phyloP scores from a whole-genome alignment of 64 coral and sea anemone genomes.

The Porites australiensis region DNA sequence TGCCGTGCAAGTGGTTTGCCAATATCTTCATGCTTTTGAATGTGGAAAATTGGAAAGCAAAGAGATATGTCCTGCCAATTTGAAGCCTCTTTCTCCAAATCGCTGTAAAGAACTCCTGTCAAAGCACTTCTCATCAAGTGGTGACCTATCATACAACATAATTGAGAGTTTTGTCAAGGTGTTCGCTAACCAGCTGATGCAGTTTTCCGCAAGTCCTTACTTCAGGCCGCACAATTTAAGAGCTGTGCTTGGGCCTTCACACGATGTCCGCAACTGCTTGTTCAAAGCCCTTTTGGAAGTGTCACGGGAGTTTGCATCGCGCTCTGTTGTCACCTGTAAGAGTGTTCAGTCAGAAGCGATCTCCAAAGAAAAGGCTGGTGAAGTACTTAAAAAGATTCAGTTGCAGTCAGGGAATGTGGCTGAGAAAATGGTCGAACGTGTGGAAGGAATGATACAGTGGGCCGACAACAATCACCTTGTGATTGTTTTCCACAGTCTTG shows the following conservation, averaged over 20 bases:
- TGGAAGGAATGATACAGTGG: slow-evolving; percentile 85
- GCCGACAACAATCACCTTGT: slow-evolving; percentile 74
- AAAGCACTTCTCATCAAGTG: slow-evolving; percentile 57
- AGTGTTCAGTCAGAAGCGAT: slow-evolving; percentile 64
- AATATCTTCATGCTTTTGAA: slow-evolving; percentile 75
- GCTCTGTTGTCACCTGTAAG: slow-evolving; percentile 70
- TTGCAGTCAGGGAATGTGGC: neutral
- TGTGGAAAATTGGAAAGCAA: slow-evolving; percentile 57
- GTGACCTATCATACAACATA: slow-evolving; percentile 83
- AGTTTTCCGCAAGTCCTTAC: slow-evolving; percentile 81
- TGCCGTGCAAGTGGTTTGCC: slow-evolving; percentile 83
- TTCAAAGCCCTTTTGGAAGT: slow-evolving; percentile 86
- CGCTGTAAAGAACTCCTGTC: slow-evolving; percentile 54
- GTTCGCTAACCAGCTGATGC: slow-evolving; percentile 82
- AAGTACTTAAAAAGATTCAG: slow-evolving; percentile 30
- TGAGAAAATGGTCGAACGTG: slow-evolving; percentile 60
- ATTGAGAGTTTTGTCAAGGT: slow-evolving; percentile 83
- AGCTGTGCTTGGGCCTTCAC: slow-evolving; percentile 60
- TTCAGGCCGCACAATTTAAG: slow-evolving; percentile 69
- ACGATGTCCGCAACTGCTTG: slow-evolving; percentile 68
- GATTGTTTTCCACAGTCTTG: slow-evolving; percentile 71
- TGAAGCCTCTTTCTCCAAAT: slow-evolving; percentile 1
- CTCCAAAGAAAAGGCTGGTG: slow-evolving; percentile 1
- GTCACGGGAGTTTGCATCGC: slow-evolving; percentile 79
- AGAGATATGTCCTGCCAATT: slow-evolving; percentile 24